Conservation (phyloP, 2,888 invertebrate genomes). For the Hartigia nigra region DNA sequence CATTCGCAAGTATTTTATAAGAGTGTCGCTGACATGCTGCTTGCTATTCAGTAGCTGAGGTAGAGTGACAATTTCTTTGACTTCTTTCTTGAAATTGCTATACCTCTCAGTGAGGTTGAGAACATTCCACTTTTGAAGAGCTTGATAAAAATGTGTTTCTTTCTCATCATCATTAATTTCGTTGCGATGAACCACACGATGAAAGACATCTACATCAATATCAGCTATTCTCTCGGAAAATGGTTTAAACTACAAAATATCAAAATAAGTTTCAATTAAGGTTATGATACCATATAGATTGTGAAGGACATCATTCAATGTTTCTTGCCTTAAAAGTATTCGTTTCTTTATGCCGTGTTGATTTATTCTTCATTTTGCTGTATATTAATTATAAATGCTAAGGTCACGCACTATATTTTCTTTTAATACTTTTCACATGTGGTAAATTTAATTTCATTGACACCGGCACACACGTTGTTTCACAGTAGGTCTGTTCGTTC, state of each 20-base stretch:
- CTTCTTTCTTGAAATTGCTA: constrained; percentile 79
- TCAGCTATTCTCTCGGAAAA: constrained; percentile 89
- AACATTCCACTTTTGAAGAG: constrained; percentile 89
- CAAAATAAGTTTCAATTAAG: constrained; percentile 15
- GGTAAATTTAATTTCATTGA: not conserved
- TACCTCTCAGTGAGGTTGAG: constrained; percentile 89
- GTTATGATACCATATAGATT: not conserved
- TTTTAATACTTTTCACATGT: not conserved
- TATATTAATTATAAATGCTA: not conserved
- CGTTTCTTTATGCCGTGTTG: constrained; percentile 77
- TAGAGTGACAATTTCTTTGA: constrained; percentile 81
- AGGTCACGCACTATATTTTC: not conserved
- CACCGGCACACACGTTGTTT: not conserved
- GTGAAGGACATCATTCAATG: constrained; percentile 5
- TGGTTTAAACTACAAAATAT: constrained; percentile 78
- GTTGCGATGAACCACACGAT: constrained; percentile 83
- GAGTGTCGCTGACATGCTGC: constrained; percentile 77
- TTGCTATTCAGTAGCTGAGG: constrained; percentile 87
- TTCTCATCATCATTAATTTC: constrained; percentile 76
- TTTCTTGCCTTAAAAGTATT: constrained; percentile 81
- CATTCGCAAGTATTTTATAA: constrained; percentile 79
- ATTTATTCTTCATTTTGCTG: constrained; percentile 76
- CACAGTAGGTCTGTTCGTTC: too few species aligned
- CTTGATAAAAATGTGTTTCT: constrained; percentile 84
- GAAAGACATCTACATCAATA: constrained; percentile 89